Percentiles rank a stretch among this genome's conserved stretches.
These are phyloP conservation scores for Crambe crambe DNA, from an alignment of 37 sponge, comb jelly and placozoan genomes.

Conservation along the genomic window DNA sequence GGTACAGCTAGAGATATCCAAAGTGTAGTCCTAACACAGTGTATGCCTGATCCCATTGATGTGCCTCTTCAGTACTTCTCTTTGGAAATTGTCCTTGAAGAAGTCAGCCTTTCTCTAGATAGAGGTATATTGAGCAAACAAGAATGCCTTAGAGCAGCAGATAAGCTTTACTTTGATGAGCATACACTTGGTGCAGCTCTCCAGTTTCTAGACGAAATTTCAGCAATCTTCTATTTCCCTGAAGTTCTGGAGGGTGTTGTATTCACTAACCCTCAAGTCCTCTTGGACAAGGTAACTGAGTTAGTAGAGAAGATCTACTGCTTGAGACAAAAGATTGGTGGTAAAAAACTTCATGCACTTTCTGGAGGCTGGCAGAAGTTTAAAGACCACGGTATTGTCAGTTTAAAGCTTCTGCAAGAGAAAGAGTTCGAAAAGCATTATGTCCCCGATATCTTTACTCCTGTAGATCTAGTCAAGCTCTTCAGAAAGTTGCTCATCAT, in stretches of 20 bases:
- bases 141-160: constrained; percentile 1
- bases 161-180: constrained; percentile 2
- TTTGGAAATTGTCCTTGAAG: not conserved
- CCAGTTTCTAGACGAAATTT: not conserved
- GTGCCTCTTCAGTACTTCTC: constrained; percentile 8
- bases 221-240: constrained; percentile 23
- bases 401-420: not conserved
- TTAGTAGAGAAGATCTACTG: not conserved
- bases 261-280: constrained; percentile 4
- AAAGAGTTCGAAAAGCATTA: not conserved
- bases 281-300: constrained; percentile 18
- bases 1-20: not conserved
- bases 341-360: not conserved
- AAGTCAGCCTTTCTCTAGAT: not conserved
- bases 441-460: not conserved
- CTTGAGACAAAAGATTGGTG: not conserved
- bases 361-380: constrained; percentile 14
- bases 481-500: constrained; percentile 5
- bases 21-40: not conserved
- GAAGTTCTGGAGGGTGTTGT: constrained; percentile 9
- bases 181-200: constrained; percentile 22
- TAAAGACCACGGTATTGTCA: constrained; percentile 8
- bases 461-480: not conserved
- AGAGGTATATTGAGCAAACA: not conserved
- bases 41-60: not conserved